Conservation (phyloP, 2,888 invertebrate species). For the Protula sp. region DNA sequence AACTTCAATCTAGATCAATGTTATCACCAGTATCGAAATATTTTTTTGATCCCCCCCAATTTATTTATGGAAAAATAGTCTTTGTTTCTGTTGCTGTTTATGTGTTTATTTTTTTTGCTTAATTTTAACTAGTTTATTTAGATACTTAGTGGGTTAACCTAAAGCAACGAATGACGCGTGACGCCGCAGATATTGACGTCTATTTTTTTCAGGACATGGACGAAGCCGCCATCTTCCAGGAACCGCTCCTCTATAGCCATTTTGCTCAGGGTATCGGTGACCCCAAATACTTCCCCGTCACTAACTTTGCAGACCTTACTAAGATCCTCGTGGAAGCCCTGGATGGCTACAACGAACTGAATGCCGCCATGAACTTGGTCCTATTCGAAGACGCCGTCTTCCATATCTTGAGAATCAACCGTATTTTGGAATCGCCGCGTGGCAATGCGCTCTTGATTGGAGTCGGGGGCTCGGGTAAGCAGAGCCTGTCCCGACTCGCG, state of each 20-base stretch:
- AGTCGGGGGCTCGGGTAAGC: conserved; percentile 93
- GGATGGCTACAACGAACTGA: conserved; percentile 88
- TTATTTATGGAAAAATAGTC: too few relatives aligned
- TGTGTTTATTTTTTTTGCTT: too few relatives aligned
- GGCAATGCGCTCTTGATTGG: conserved; percentile 91
- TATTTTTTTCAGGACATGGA: conserved; percentile 68
- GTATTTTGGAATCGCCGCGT: conserved; percentile 87
- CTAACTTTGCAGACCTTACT: conserved; percentile 72
- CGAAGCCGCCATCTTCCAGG: conserved; percentile 76
- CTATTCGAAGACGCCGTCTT: conserved; percentile 96
- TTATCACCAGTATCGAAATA: too few relatives aligned
- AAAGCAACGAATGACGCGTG: too few relatives aligned
- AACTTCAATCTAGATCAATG: background rate
- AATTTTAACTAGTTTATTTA: too few relatives aligned
- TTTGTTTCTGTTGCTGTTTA: too few relatives aligned
- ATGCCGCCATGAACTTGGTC: conserved; percentile 95
- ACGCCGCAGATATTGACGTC: background rate
- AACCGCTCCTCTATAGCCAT: conserved; percentile 88
- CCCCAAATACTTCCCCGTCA: conserved; percentile 86
- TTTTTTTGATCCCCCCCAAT: too few relatives aligned
- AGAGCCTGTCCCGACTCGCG: conserved; percentile 83
- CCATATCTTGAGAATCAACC: conserved; percentile 83
- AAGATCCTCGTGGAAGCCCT: conserved; percentile 82
- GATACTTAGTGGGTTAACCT: too few relatives aligned
- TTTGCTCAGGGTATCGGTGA: conserved; percentile 93